phyloP scores from a whole-genome alignment of 2,888 invertebrate species.

The Stenotaenia linearis region DNA sequence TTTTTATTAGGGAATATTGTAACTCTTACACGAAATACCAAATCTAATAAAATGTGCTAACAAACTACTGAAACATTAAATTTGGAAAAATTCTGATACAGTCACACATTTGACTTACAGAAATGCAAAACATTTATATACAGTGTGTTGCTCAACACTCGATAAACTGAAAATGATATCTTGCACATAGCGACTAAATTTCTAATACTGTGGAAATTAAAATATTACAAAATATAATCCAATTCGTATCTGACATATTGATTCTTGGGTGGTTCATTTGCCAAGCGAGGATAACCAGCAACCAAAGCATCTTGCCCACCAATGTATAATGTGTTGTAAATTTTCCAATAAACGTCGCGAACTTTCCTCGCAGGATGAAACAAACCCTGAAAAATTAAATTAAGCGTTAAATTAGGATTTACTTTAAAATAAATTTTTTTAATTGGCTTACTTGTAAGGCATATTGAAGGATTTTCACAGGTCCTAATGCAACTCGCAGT shows the following conservation, averaged over 20 bases:
- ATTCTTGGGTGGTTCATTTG: constrained; percentile 85
- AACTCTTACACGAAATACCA: not conserved
- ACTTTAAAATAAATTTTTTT: not conserved
- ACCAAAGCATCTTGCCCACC: constrained; percentile 98
- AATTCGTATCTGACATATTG: constrained; percentile 87
- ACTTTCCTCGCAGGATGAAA: constrained; percentile 99
- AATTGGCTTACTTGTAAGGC: constrained; percentile 69
- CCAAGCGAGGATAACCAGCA: constrained; percentile 93
- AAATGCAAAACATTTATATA: not conserved
- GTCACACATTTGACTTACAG: no score
- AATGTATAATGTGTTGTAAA: constrained; percentile 97
- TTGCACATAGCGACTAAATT: not conserved
- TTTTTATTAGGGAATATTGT: not conserved
- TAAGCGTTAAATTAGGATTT: constrained; percentile 24
- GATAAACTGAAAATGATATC: not conserved
- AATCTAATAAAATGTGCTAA: not conserved
- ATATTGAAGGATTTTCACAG: constrained; percentile 93
- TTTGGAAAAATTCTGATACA: not conserved
- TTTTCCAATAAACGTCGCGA: constrained; percentile 99
- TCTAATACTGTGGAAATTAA: not conserved
- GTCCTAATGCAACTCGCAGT: constrained; percentile 90
- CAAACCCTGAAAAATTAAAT: constrained; percentile 64
- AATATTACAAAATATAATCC: constrained; percentile 76
- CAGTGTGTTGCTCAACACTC: not conserved
- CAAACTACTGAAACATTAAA: not conserved